Percentiles rank a stretch among this genome's conserved stretches.
Evolutionary conservation across 2,113 vertebrate species (phyloP).

Genomic region (Corvus cornix): DNA sequence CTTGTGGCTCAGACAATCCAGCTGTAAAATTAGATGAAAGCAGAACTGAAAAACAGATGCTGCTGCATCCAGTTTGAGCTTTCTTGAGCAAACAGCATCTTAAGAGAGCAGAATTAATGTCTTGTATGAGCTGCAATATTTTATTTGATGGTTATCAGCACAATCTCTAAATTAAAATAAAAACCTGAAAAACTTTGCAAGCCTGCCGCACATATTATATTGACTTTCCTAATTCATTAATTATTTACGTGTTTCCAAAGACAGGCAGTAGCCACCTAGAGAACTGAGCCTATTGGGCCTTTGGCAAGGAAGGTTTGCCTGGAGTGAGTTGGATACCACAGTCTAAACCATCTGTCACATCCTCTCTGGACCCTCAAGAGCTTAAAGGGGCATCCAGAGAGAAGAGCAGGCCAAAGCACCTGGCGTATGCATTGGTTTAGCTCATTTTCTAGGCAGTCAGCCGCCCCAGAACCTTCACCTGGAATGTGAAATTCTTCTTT

Average conservation of each 20-base stretch:
- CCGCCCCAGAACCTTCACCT: not conserved
- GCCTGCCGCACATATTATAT: not conserved
- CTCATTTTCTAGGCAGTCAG: not conserved
- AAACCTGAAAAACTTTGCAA: not conserved
- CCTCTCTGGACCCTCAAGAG: not conserved
- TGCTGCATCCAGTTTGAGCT: slow-evolving; percentile 32
- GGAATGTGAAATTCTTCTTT: not conserved
- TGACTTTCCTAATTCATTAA: not conserved
- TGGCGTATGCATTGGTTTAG: not conserved
- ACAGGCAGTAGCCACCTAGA: not conserved
- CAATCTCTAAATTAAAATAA: not conserved
- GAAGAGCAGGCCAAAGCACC: not conserved
- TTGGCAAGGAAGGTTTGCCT: not conserved
- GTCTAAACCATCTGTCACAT: slow-evolving; percentile 8
- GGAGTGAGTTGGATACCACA: not conserved
- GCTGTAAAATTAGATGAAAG: slow-evolving; percentile 73
- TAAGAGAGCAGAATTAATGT: slow-evolving; percentile 14
- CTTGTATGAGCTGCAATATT: not conserved
- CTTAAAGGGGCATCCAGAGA: not conserved
- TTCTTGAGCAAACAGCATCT: slow-evolving; percentile 40
- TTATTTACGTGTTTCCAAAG: not conserved
- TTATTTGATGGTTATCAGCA: not conserved
- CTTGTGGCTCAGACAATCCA: slow-evolving; percentile 55
- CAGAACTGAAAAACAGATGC: slow-evolving; percentile 57
- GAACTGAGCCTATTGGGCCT: not conserved